These are phyloP conservation scores for Picus viridis DNA, from an alignment of 2,797 vertebrate genomes.

Conservation along the genomic window DNA sequence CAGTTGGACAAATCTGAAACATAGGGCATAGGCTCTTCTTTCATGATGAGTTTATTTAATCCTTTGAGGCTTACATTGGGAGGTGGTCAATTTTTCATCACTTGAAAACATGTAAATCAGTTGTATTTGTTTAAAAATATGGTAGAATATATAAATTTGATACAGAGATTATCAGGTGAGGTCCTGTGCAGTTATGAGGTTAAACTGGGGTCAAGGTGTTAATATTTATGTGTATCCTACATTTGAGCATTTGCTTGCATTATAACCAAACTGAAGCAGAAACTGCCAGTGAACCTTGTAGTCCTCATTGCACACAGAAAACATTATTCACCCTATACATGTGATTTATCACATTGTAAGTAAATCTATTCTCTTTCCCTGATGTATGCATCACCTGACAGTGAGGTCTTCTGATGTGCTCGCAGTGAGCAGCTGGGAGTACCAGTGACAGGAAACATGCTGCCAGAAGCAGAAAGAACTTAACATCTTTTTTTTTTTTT, in stretches of 20 bases:
- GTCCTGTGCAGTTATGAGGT: not conserved
- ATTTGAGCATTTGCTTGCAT: not conserved
- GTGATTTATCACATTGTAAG: not conserved
- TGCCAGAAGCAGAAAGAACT: not conserved
- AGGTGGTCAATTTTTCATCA: not conserved
- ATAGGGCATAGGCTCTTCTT: not conserved
- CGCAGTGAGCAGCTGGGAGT: not conserved
- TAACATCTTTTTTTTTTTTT: not conserved
- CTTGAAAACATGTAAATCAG: not conserved
- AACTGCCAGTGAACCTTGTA: not conserved
- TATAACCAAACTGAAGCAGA: not conserved
- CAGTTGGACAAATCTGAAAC: not conserved
- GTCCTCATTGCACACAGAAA: not conserved
- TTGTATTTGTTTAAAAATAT: not conserved
- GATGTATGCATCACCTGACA: not conserved
- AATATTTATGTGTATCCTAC: not conserved
- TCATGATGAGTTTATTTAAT: not conserved
- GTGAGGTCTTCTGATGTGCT: not conserved
- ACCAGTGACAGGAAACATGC: not conserved
- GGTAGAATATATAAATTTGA: not conserved
- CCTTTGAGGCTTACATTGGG: not conserved
- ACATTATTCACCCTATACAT: not conserved
- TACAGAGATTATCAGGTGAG: not conserved
- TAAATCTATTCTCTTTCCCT: not conserved
- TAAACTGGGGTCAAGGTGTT: not conserved